Percentiles rank a stretch among this genome's conserved stretches.
phyloP scores from a whole-genome alignment of 2,888 invertebrate species.

The Pachymerium ferrugineum region DNA sequence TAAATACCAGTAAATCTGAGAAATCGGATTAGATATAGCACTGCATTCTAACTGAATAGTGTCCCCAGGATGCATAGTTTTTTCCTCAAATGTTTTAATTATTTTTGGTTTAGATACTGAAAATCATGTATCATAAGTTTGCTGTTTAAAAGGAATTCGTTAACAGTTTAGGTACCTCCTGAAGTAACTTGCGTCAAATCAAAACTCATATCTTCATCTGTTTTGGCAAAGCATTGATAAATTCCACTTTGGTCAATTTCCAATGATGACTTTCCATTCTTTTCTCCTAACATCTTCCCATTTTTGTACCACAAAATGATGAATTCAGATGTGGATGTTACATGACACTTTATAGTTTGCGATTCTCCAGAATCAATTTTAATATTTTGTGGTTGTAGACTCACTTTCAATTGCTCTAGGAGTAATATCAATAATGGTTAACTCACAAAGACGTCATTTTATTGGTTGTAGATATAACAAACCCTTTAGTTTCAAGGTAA shows the following conservation, averaged over 20 bases:
- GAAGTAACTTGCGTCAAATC: not conserved
- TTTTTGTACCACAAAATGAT: not conserved
- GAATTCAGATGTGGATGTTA: not conserved
- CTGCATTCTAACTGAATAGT: not conserved
- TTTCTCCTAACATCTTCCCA: not conserved
- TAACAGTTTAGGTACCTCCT: no score
- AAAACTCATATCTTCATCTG: not conserved
- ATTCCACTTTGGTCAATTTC: not conserved
- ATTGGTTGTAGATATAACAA: not conserved
- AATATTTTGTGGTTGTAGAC: not conserved
- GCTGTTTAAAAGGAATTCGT: no score
- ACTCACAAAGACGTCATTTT: not conserved
- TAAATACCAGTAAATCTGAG: not conserved
- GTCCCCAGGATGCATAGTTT: not conserved
- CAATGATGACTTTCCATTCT: not conserved
- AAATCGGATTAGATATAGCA: not conserved
- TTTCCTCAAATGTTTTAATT: not conserved
- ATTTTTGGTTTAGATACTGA: not conserved
- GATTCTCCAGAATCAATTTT: not conserved
- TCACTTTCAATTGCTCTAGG: not conserved
- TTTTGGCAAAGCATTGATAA: not conserved
- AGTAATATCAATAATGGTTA: not conserved
- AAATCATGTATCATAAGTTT: no score
- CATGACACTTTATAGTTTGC: not conserved
- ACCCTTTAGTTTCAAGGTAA: not conserved